Evolutionary conservation across 2,888 invertebrate species (phyloP).

Genomic region (Volucella bombylans): DNA sequence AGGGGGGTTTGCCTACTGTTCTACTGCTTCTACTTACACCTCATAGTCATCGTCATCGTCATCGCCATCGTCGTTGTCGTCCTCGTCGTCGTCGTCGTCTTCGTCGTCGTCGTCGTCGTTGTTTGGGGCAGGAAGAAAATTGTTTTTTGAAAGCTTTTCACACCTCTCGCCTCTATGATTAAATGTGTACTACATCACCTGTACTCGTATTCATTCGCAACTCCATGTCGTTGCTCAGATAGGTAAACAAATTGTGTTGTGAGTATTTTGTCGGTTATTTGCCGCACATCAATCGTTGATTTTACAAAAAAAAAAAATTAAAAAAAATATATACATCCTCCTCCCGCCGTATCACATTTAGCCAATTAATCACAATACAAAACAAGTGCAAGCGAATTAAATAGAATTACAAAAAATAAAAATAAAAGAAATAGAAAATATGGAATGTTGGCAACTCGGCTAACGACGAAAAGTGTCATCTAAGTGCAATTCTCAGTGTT

Average conservation of each 20-base stretch:
- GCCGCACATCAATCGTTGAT: conserved; percentile 11
- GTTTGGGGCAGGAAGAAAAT: conserved; percentile 57
- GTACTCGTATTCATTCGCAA: conserved; percentile 1
- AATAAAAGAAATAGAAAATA: conserved; percentile 35
- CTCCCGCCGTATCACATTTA: no score
- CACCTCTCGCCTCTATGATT: conserved; percentile 58
- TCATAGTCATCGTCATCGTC: conserved; percentile 5
- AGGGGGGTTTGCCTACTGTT: conserved; percentile 21
- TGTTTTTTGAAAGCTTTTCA: conserved; percentile 71
- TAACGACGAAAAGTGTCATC: conserved; percentile 73
- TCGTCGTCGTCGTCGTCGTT: conserved; percentile 38
- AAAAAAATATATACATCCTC: conserved; percentile 20
- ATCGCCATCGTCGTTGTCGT: conserved; percentile 33
- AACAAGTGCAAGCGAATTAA: conserved; percentile 53
- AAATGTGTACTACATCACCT: conserved; percentile 38
- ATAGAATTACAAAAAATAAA: no score
- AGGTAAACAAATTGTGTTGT: conserved; percentile 63
- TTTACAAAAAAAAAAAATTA: conserved; percentile 22
- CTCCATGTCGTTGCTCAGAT: conserved; percentile 21
- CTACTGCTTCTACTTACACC: neutral
- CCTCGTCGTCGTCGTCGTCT: neutral
- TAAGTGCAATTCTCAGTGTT: conserved; percentile 62
- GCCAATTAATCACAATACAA: conserved; percentile 1
- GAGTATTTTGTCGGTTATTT: conserved; percentile 65
- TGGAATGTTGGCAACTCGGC: conserved; percentile 75